A percentile compares a stretch with the other conserved stretches of the same genome.
Evolutionary conservation across 2,888 invertebrate genomes (phyloP).

Genomic region (Galerucella calmariensis): DNA sequence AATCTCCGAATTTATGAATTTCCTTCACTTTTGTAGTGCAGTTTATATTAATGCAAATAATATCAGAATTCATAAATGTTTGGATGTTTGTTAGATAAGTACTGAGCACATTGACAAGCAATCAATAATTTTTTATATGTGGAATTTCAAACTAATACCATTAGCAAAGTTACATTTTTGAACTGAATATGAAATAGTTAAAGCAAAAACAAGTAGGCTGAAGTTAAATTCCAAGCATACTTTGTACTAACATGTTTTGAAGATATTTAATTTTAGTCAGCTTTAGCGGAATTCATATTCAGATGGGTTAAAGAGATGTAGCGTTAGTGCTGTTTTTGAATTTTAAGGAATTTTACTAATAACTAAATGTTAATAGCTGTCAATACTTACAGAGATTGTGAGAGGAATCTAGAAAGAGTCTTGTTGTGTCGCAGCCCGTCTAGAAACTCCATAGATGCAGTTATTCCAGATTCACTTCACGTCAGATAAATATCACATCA

Average conservation of each 20-base stretch:
- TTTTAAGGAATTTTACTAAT: too few relatives aligned
- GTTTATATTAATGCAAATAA: background rate
- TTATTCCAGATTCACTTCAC: slow-evolving; percentile 13
- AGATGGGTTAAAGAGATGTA: too few relatives aligned
- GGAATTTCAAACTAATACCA: background rate
- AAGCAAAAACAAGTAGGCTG: background rate
- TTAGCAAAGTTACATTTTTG: background rate
- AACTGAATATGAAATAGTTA: background rate
- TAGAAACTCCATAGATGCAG: slow-evolving; percentile 66
- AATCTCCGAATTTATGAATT: too few relatives aligned
- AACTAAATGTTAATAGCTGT: background rate
- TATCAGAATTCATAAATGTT: background rate
- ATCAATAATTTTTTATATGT: background rate
- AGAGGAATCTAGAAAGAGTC: slow-evolving; percentile 79
- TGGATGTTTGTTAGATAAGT: too few relatives aligned
- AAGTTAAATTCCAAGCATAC: background rate
- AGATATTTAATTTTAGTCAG: background rate
- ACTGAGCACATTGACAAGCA: background rate
- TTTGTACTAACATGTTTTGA: background rate
- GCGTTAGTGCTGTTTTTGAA: too few relatives aligned
- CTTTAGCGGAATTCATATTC: too few relatives aligned
- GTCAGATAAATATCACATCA: slow-evolving; percentile 23
- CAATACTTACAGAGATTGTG: slow-evolving; percentile 81
- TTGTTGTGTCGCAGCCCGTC: slow-evolving; percentile 82
- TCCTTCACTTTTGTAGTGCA: too few relatives aligned